Conservation (phyloP, 1,140 invertebrate species). For the Drosophila lacertosa region DNA sequence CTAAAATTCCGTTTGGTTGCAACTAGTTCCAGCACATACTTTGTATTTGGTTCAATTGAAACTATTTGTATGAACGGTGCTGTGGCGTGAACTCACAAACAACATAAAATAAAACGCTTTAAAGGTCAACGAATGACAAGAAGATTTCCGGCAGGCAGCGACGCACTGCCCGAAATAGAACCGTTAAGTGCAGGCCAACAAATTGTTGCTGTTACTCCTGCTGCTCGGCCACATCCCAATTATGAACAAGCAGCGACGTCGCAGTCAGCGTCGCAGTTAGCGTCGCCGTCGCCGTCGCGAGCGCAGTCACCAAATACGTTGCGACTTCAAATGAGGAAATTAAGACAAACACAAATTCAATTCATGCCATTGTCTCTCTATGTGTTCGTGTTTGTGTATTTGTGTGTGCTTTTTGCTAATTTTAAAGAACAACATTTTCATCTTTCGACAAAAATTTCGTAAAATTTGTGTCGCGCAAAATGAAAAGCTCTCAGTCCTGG, state of each 20-base stretch:
- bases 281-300: constrained; percentile 29
- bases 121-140: constrained; percentile 79
- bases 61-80: constrained; percentile 9
- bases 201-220: constrained; percentile 54
- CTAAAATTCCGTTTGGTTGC: no score
- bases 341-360: constrained; percentile 44
- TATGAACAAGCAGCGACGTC: constrained; percentile 54
- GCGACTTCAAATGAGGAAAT: constrained; percentile 26
- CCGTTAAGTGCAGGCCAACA: constrained; percentile 61
- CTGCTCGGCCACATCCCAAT: constrained; percentile 51
- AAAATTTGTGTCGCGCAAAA: constrained; percentile 76
- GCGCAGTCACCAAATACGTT: constrained; percentile 5
- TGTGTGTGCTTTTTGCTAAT: constrained; percentile 69
- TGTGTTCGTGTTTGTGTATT: constrained; percentile 7
- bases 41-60: not conserved
- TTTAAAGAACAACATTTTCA: constrained; percentile 79
- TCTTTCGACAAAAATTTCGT: constrained; percentile 74
- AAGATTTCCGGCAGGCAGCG: constrained; percentile 70
- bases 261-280: constrained; percentile 5
- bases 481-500: constrained; percentile 83
- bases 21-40: not conserved
- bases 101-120: constrained; percentile 32
- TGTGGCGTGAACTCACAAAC: constrained; percentile 22
- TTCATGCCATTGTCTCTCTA: constrained; percentile 34
- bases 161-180: constrained; percentile 58